phyloP scores from a whole-genome alignment of 1,140 invertebrate genomes.

The Phocides pigmalion region DNA sequence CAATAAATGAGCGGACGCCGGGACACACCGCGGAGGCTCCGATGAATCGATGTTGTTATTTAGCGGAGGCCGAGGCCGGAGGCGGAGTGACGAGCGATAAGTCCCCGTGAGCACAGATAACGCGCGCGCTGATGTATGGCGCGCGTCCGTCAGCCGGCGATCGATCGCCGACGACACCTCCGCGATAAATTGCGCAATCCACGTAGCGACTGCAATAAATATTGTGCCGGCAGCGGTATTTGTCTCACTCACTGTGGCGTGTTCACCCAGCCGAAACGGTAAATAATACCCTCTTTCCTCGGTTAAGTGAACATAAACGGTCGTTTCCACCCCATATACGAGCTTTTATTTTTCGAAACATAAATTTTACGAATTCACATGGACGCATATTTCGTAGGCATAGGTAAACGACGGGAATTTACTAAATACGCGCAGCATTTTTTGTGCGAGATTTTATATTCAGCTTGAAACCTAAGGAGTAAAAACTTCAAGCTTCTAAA shows the following conservation, averaged over 20 bases:
- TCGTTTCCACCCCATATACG: conserved; percentile 83
- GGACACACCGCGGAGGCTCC: conserved; percentile 44
- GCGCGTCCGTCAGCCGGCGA: conserved; percentile 69
- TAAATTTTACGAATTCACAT: conserved; percentile 77
- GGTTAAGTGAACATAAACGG: conserved; percentile 83
- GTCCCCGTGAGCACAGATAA: conserved; percentile 77
- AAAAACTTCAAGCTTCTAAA: not conserved
- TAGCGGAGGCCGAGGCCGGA: conserved; percentile 47
- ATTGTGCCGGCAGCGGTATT: conserved; percentile 76
- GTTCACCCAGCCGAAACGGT: conserved; percentile 79
- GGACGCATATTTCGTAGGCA: conserved; percentile 59
- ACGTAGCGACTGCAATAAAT: conserved; percentile 81
- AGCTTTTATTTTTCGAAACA: conserved; percentile 81
- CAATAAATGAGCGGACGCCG: conserved; percentile 59
- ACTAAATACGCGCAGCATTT: conserved; percentile 23
- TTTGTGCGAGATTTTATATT: conserved; percentile 37
- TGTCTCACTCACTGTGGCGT: conserved; percentile 80
- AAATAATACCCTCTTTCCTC: conserved; percentile 83
- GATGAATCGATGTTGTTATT: conserved; percentile 61
- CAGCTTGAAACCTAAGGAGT: conserved; percentile 1
- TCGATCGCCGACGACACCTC: conserved; percentile 81
- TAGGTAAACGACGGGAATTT: conserved; percentile 45
- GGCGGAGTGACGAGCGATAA: conserved; percentile 74
- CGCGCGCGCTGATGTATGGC: conserved; percentile 77
- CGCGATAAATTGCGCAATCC: conserved; percentile 81